Conservation (phyloP, 2,888 invertebrate genomes). For the Celastrina argiolus region DNA sequence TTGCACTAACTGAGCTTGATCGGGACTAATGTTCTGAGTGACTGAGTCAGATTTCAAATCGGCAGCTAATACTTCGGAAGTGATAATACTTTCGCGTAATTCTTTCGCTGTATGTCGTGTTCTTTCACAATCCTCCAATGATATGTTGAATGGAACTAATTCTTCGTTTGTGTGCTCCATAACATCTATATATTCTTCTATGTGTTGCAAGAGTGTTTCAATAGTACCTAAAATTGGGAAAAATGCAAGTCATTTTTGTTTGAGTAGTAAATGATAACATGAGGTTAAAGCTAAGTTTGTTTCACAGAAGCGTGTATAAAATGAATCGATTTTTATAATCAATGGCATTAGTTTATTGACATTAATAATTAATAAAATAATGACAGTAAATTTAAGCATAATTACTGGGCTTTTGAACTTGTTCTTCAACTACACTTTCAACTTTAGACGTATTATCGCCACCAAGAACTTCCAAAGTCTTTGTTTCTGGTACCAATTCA, state of each 20-base stretch:
- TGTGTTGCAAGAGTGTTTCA: slow-evolving; percentile 46
- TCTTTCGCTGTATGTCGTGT: slow-evolving; percentile 50
- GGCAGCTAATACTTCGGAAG: slow-evolving; percentile 31
- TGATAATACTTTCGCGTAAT: slow-evolving; percentile 45
- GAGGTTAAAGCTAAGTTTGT: not conserved
- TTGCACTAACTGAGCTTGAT: slow-evolving; percentile 45
- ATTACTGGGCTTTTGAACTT: too few species aligned
- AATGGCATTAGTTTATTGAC: not conserved
- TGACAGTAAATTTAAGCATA: too few species aligned
- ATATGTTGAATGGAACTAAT: slow-evolving; percentile 46
- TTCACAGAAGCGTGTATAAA: not conserved
- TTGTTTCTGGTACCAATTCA: too few species aligned
- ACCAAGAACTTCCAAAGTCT: too few species aligned
- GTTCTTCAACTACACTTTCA: too few species aligned
- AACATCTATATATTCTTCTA: slow-evolving; percentile 57
- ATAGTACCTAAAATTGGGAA: slow-evolving; percentile 26
- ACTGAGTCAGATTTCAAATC: slow-evolving; percentile 28
- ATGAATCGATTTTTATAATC: not conserved
- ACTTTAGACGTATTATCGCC: too few species aligned
- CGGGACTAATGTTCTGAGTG: slow-evolving; percentile 29
- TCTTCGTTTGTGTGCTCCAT: slow-evolving; percentile 54
- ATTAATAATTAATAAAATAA: not conserved
- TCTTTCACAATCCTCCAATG: slow-evolving; percentile 49
- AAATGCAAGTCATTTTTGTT: not conserved
- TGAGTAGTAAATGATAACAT: not conserved